Evolutionary conservation across 2,113 vertebrate genomes (phyloP), one percentile per base, ranked within the genome.

Genomic region (Lampris incognitus): DNA sequence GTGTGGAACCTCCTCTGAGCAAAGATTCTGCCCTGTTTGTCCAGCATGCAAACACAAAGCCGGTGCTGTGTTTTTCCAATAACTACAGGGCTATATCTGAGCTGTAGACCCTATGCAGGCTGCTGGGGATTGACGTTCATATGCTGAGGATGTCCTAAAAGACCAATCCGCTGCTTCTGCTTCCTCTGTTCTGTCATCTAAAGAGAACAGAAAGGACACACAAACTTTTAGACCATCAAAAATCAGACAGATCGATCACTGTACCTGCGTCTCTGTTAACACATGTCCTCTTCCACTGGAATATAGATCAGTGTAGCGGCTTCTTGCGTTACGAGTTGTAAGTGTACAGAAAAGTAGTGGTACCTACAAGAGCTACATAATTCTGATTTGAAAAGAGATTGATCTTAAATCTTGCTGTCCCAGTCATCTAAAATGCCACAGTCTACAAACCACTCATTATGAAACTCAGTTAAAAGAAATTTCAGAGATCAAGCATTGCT

Each of bases 111-210:
- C 91, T 76, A 99, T 0, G 97, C 97, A 0, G 98, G 97, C 49
- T 97, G 98, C 93, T 99, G 98, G 2, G 97, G 96, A 93, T 97
- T 99, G 83, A 96, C 94, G 54, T 97, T 98, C 94, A 97, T 85
- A 92, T 98, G 96, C 41, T 97, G 96, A 74, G 98, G 96, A 90
- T 99, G 97, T 60, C 96, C 97, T 55, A 99, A 85, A 75, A 99
- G 95, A 3, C 98, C 98, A 6, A 98, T 98, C 72, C 98, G 94
- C 89, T 99, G 98, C 87, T 99, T 99, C 94, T 99, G 98, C 91
- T 99, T 99, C 92, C 98, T 96, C 91, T 99, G 98, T 78, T 99
- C 98, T 1, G 97, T 99, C 98, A 99, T 99, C 98, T 99, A 89
- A 92, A 94, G 94, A 68, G 37, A 85, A 93, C 76, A 90, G 48